phyloP scores from a whole-genome alignment of 2,113 vertebrate species.

The Hippoglossus stenolepis region DNA sequence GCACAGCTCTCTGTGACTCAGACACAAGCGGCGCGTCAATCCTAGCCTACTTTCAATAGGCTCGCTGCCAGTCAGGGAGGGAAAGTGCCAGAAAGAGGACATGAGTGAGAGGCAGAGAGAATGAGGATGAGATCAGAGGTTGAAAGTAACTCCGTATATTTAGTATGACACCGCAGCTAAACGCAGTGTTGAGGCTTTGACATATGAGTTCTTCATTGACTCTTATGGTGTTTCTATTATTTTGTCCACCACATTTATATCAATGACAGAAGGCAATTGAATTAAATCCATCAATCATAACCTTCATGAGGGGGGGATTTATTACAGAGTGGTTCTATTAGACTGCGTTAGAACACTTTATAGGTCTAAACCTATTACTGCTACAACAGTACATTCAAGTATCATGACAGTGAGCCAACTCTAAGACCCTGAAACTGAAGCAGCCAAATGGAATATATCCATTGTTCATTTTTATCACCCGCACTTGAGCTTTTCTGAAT shows the following conservation, averaged over 20 bases:
- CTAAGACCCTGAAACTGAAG: neutral
- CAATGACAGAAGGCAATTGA: too few relatives aligned
- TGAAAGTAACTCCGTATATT: constrained; percentile 18
- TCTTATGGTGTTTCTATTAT: neutral
- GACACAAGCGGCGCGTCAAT: constrained; percentile 80
- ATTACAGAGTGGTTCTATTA: neutral
- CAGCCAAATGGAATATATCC: neutral
- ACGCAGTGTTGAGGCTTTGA: neutral
- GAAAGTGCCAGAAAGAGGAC: constrained; percentile 69
- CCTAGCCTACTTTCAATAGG: constrained; percentile 81
- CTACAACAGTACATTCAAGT: neutral
- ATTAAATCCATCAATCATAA: too few relatives aligned
- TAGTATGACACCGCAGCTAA: neutral
- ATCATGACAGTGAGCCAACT: neutral
- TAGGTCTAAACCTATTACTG: neutral
- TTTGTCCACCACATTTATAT: too few relatives aligned
- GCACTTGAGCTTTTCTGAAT: neutral
- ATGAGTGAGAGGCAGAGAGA: constrained; percentile 53
- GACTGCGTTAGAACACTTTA: neutral
- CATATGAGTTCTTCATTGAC: neutral
- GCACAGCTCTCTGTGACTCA: constrained; percentile 81
- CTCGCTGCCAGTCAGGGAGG: constrained; percentile 76
- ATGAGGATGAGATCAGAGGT: constrained; percentile 61
- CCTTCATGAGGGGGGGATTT: too few relatives aligned
- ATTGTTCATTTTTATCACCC: neutral